A percentile compares a stretch with the other conserved stretches of the same genome.
Conservation (phyloP, 1,140 invertebrate species). For the Ceratina japonica region DNA sequence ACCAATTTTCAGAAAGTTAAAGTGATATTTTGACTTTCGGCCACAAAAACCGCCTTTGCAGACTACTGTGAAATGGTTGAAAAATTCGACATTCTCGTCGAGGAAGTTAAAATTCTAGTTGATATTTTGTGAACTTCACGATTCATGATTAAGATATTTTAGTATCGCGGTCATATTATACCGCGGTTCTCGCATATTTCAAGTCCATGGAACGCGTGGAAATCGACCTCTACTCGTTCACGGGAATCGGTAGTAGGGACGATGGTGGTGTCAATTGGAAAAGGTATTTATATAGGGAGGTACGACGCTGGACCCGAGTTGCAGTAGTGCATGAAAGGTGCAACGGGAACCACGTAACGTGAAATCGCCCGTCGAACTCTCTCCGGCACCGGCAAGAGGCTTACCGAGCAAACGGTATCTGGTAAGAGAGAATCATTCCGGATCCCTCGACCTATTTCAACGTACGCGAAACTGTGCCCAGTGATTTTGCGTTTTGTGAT, state of each 20-base stretch:
- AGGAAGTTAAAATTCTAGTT: no score
- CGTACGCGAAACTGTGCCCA: neutral
- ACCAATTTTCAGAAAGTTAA: no score
- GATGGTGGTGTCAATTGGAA: conserved; percentile 5
- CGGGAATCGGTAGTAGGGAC: conserved; percentile 4
- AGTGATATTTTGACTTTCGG: no score
- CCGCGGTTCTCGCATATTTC: no score
- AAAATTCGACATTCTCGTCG: no score
- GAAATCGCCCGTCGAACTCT: neutral
- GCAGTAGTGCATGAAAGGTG: conserved; percentile 65
- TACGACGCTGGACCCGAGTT: conserved; percentile 32
- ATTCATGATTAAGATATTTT: no score
- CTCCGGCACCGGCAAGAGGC: neutral
- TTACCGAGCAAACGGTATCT: neutral
- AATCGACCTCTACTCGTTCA: neutral
- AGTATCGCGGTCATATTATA: no score
- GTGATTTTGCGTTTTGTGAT: neutral
- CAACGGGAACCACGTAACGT: neutral
- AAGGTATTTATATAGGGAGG: conserved; percentile 63
- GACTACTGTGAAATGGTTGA: no score
- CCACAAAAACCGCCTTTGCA: no score
- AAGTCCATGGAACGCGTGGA: no score
- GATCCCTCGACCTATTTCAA: neutral
- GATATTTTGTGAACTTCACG: no score
- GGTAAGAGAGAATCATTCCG: conserved; percentile 22